Evolutionary conservation across 2,113 vertebrate species (phyloP), one percentile per base, ranked within the genome.

Genomic region (Dunckerocampus dactyliophorus): DNA sequence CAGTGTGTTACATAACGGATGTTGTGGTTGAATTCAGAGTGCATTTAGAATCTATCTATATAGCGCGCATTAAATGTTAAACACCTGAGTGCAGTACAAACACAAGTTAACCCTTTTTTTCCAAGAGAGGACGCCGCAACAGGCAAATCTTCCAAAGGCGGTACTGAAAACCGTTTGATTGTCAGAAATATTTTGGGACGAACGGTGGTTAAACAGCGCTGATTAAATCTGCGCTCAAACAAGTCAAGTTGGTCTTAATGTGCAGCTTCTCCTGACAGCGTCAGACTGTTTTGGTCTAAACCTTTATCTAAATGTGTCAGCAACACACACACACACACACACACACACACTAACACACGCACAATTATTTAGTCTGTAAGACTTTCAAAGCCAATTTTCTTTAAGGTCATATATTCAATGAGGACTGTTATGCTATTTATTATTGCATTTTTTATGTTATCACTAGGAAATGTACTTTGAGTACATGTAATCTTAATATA

Each of bases 11-110:
- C 52, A 58, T 50, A 72, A 73, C 15, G 10, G 2, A 5, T 6
- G 53, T 46, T 45, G 22, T 21, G 64, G 55, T n/a, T 34, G 21
- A 45, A 48, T 0, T 43, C 28, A 12, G 31, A 45, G 19, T 28
- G 21, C 48, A 56, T 60, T 34, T 45, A 55, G 21, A 62, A 69
- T 52, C 54, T 69, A 71, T 74, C 72, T 74, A 81, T 71, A 74
- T 47, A 60, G 0, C 16, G 21, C 37, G 48, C 60, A 71, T 80
- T 58, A 67, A 82, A 70, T 67, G 57, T 75, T 61, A 67, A 76
- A 71, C 39, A 74, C 15, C 39, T 46, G 24, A 61, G 55, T 64
- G 66, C 54, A 9, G 56, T 24, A 60, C 48, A 59, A 60, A 51
- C 31, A 58, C 20, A 71, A 67, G 54, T 69, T 34, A 65, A 60